A percentile compares a stretch with the other conserved stretches of the same genome.
These are phyloP conservation scores for Steatocranus sp. DNA, from an alignment of 2,797 vertebrate species.

Conservation along the genomic window DNA sequence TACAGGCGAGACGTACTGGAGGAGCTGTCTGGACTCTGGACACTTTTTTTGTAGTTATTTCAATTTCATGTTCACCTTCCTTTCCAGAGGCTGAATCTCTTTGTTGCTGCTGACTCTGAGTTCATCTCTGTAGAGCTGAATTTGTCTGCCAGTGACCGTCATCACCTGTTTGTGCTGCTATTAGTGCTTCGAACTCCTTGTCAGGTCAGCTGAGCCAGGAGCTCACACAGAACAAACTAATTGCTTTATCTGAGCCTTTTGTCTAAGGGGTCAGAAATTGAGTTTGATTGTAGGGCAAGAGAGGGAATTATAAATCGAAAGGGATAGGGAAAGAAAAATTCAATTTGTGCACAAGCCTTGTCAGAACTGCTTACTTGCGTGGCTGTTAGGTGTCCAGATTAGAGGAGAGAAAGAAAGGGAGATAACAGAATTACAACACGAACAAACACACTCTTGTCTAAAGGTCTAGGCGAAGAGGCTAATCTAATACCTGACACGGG, in stretches of 20 bases:
- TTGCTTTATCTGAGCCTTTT: conserved; percentile 71
- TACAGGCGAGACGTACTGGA: background rate
- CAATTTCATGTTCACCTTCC: conserved; percentile 23
- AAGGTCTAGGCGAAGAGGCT: conserved; percentile 38
- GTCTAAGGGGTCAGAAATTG: conserved; percentile 73
- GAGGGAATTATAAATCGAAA: conserved; percentile 70
- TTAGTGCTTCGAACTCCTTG: conserved; percentile 39
- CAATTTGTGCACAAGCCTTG: conserved; percentile 67
- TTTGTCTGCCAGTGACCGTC: conserved; percentile 42
- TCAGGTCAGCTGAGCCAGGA: conserved; percentile 41
- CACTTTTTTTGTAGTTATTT: conserved; percentile 24
- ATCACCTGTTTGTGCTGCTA: conserved; percentile 39
- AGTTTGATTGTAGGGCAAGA: conserved; percentile 61
- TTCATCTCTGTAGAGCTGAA: conserved; percentile 26
- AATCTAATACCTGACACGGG: conserved; percentile 56
- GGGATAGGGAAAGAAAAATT: conserved; percentile 60
- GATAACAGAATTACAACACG: conserved; percentile 56
- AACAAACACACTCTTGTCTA: conserved; percentile 64
- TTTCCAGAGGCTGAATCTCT: conserved; percentile 7
- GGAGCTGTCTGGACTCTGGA: conserved; percentile 12
- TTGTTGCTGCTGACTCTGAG: conserved; percentile 37
- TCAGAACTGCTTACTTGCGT: conserved; percentile 66
- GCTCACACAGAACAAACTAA: conserved; percentile 62
- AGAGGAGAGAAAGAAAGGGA: conserved; percentile 40
- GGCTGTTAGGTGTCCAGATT: conserved; percentile 63